These are phyloP conservation scores for Arctia plantaginis DNA, from an alignment of 2,888 invertebrate species.

Conservation along the genomic window DNA sequence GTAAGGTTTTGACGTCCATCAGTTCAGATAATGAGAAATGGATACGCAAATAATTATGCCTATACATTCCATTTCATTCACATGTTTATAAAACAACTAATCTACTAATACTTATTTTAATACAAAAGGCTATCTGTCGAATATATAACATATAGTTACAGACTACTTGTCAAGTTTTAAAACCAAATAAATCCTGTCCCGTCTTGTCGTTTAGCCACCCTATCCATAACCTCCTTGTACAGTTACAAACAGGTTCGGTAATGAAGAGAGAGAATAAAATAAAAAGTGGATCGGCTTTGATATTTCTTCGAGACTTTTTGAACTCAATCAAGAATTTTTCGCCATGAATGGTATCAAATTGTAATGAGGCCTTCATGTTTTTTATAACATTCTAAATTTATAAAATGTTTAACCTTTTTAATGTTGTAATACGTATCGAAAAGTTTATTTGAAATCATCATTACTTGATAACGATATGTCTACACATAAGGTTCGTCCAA, in stretches of 20 bases:
- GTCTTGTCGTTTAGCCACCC: background rate
- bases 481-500: too few relatives aligned
- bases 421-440: background rate
- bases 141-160: background rate
- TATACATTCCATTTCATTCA: background rate
- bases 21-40: background rate
- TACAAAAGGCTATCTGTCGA: background rate
- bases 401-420: background rate
- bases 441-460: too few relatives aligned
- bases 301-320: constrained; percentile 11
- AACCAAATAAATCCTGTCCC: background rate
- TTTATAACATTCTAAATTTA: background rate
- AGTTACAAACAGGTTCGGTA: constrained; percentile 20
- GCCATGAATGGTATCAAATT: background rate
- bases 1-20: background rate
- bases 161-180: background rate
- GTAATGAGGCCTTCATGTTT: background rate
- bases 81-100: background rate
- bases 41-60: background rate
- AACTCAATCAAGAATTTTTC: constrained; percentile 4
- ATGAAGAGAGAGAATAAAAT: constrained; percentile 13
- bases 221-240: constrained; percentile 13
- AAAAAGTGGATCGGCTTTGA: constrained; percentile 10
- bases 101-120: background rate
- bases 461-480: too few relatives aligned